Conservation (phyloP, 2,888 invertebrate genomes). For the Mesorhabditis spiculigera region DNA sequence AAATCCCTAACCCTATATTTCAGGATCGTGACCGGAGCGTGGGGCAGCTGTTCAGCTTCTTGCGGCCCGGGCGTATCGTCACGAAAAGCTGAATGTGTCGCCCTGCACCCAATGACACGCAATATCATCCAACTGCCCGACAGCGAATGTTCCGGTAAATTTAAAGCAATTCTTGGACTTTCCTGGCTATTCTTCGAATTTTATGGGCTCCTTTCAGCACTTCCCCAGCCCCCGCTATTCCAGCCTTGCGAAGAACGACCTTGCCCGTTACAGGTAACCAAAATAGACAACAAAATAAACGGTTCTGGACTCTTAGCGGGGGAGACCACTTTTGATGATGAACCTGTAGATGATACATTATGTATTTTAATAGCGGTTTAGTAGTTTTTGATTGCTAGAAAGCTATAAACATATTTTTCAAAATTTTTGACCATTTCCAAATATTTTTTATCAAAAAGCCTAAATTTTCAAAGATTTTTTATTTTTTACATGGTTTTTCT, state of each 20-base stretch:
- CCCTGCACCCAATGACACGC: conserved; percentile 48
- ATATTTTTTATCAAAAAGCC: no score
- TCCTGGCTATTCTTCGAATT: not conserved
- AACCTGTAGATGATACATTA: no score
- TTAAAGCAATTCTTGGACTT: not conserved
- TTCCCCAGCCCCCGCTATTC: conserved; percentile 49
- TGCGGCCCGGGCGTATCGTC: conserved; percentile 49
- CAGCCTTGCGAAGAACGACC: conserved; percentile 49
- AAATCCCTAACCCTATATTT: not conserved
- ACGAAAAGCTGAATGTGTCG: conserved; percentile 43
- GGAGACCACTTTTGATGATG: no score
- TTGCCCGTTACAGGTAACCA: conserved; percentile 36
- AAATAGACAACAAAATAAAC: not conserved
- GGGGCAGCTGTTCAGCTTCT: conserved; percentile 37
- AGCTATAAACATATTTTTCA: no score
- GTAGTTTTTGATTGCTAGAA: no score
- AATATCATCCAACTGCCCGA: conserved; percentile 50
- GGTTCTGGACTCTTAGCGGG: no score
- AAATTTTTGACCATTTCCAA: no score
- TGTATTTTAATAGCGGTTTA: no score
- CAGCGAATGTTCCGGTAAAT: conserved; percentile 53
- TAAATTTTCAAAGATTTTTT: no score
- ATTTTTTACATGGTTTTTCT: no score
- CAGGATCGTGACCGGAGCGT: conserved; percentile 36
- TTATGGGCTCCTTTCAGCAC: conserved; percentile 27